Conservation (phyloP, 2,888 invertebrate genomes). For the Caenorhabditis sp. region DNA sequence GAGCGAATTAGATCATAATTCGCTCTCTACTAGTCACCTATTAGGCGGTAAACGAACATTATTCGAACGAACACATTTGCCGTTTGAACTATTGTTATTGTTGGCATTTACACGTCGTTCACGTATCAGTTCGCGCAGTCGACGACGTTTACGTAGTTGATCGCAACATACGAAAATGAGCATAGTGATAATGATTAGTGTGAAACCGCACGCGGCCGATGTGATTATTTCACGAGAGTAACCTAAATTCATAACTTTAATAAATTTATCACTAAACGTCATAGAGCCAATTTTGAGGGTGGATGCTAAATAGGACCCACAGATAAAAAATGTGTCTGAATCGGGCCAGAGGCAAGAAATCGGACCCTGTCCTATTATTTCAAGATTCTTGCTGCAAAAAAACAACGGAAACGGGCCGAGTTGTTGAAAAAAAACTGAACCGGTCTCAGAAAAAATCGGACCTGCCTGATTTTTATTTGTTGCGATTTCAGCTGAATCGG, state of each 20-base stretch:
- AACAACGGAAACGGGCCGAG: too few species aligned
- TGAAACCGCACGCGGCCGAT: slow-evolving; percentile 33
- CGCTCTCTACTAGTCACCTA: slow-evolving; percentile 52
- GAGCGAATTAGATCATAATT: slow-evolving; percentile 25
- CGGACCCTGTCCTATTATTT: too few species aligned
- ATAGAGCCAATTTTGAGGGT: neutral
- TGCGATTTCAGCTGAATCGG: too few species aligned
- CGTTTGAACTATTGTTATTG: slow-evolving; percentile 10
- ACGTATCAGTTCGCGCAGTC: slow-evolving; percentile 32
- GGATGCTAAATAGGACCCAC: too few species aligned
- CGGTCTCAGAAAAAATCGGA: too few species aligned
- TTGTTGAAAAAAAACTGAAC: too few species aligned
- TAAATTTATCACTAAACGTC: neutral
- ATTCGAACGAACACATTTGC: slow-evolving; percentile 13
- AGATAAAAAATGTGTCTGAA: too few species aligned
- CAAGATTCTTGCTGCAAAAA: too few species aligned
- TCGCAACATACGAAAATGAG: slow-evolving; percentile 48
- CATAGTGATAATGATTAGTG: slow-evolving; percentile 32
- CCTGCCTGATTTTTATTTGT: too few species aligned
- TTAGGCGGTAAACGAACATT: slow-evolving; percentile 17
- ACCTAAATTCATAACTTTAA: slow-evolving; percentile 24
- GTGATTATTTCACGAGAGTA: slow-evolving; percentile 47
- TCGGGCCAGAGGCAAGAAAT: too few species aligned
- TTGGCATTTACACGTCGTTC: slow-evolving; percentile 19
- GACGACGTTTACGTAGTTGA: slow-evolving; percentile 32